These are phyloP conservation scores for Phaedon cochleariae DNA, from an alignment of 2,888 invertebrate genomes.

Conservation along the genomic window DNA sequence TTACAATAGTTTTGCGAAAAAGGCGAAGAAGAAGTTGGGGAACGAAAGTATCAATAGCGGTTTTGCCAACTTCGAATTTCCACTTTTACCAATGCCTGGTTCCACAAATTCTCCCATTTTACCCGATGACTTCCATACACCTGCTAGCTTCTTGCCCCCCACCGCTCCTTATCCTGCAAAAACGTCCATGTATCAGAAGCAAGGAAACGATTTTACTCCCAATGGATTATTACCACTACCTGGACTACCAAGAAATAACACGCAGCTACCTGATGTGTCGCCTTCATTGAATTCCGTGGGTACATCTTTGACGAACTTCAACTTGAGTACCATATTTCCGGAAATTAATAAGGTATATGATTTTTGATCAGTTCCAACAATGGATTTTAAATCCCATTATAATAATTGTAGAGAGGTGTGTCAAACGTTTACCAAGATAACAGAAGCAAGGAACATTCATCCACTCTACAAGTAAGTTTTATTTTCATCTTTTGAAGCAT, in stretches of 20 bases:
- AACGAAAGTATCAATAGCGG: constrained; percentile 44
- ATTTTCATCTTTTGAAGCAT: too few relatives aligned
- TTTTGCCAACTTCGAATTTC: constrained; percentile 56
- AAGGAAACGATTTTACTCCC: constrained; percentile 48
- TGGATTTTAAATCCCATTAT: neutral
- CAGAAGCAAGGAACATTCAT: constrained; percentile 17
- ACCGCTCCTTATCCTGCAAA: constrained; percentile 58
- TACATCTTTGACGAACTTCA: constrained; percentile 77
- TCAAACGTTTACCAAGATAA: constrained; percentile 18
- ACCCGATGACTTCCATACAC: constrained; percentile 60
- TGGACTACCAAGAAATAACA: constrained; percentile 44
- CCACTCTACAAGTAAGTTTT: constrained; percentile 19
- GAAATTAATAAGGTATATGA: constrained; percentile 72
- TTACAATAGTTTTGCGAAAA: constrained; percentile 43
- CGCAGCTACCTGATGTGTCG: constrained; percentile 56
- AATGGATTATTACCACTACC: constrained; percentile 51
- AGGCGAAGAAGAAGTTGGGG: constrained; percentile 50
- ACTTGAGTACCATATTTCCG: constrained; percentile 84
- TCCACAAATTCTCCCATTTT: constrained; percentile 59
- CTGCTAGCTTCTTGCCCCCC: constrained; percentile 56
- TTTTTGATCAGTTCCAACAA: neutral
- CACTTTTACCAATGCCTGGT: constrained; percentile 58
- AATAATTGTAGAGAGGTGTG: constrained; percentile 12
- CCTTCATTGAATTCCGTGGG: constrained; percentile 57
- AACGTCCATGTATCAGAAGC: constrained; percentile 58